A percentile compares a stretch with the other conserved stretches of the same genome.
phyloP scores from a whole-genome alignment of 1,140 invertebrate species.

The Drosophila equinoxialis region DNA sequence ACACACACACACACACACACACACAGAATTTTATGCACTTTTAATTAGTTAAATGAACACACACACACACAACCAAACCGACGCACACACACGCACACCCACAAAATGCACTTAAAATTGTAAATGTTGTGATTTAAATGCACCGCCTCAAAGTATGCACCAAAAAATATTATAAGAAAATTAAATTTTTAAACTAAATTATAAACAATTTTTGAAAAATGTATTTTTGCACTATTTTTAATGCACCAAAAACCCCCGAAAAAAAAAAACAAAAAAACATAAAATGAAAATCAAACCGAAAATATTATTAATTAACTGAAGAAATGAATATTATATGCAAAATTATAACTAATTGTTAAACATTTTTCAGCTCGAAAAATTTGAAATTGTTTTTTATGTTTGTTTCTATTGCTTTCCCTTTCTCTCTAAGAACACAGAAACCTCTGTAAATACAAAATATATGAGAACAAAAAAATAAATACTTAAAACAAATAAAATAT shows the following conservation, averaged over 20 bases:
- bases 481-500: conserved; percentile 18
- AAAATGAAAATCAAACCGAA: conserved; percentile 26
- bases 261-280: conserved; percentile 11
- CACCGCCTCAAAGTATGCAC: conserved; percentile 79
- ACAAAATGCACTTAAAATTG: conserved; percentile 75
- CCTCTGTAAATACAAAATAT: conserved; percentile 62
- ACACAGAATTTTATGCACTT: conserved; percentile 17
- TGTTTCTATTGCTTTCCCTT: conserved; percentile 33
- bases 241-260: conserved; percentile 50
- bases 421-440: conserved; percentile 36
- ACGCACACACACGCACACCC: conserved; percentile 27
- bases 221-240: conserved; percentile 79
- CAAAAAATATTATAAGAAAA: conserved; percentile 24
- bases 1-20: conserved; percentile 27
- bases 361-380: conserved; percentile 20
- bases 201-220: conserved; percentile 64
- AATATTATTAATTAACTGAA: conserved; percentile 54
- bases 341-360: conserved; percentile 25
- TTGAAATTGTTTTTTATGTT: conserved; percentile 29
- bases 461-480: conserved; percentile 30
- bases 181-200: conserved; percentile 1
- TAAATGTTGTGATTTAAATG: conserved; percentile 80
- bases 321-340: conserved; percentile 12
- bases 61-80: background rate
- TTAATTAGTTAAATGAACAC: background rate